Evolutionary conservation across 2,113 vertebrate genomes (phyloP), one percentile per base, ranked within the genome.

Genomic region (Entelurus aequoreus): DNA sequence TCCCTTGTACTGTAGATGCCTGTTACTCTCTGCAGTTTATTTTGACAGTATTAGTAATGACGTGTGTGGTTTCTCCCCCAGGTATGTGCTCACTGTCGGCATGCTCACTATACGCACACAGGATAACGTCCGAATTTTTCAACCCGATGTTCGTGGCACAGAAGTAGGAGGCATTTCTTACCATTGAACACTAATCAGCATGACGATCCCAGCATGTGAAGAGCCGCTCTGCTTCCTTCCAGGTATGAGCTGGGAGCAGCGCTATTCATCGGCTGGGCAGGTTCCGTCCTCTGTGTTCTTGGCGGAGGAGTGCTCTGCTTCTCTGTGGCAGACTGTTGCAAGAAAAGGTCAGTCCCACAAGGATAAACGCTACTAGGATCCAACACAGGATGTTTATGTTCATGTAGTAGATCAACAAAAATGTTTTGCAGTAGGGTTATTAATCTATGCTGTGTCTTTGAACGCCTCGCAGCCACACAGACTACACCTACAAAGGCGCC

Each of bases 101-200:
- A 14, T 97, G 93, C 65, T 99, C 97, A 15, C 88, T 98, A 66
- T 99, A 98, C 59, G 97, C 97, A 46, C 92, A 99, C 80, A 92
- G 91, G 81, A 96, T 98, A 82, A 98, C 95, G 5, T 89, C 92
- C 1, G 96, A 99, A 72, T 99, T 97, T 89, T 99, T 97, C 74
- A 93, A 99, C 70, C 96, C 95, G 35, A 86, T 92, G 84, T 94
- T 74, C 86, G 56, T 97, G 68, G 93, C 93, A 66, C 94, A 96
- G 87, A 99, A 98, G 96, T 99, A 90, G 90, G 95, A 90, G 74
- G 4, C 1, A 14, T 15, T 5, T 59, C 0, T 47, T 28, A 42
- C 9, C 5, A 8, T 16, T n/a, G 35, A 50, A 37, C 42, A 7
- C n/a, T 1, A 44, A n/a, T n/a, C 4, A 37, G 35, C 42, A 46